Evolutionary conservation across 2,888 invertebrate genomes (phyloP).

Genomic region (Macrophya annulata): DNA sequence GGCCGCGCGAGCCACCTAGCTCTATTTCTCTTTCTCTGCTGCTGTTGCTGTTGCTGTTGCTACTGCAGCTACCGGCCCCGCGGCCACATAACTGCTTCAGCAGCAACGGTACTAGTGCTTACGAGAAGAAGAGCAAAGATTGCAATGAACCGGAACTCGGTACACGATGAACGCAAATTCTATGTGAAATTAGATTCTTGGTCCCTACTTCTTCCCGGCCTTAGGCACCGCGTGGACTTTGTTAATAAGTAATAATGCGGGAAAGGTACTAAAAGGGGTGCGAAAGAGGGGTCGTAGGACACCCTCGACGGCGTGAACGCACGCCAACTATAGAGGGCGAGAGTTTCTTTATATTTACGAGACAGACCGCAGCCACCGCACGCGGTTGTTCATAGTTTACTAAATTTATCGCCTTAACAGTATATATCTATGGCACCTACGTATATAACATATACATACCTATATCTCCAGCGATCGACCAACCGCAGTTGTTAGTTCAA

Average conservation of each 20-base stretch:
- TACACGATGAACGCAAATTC: neutral
- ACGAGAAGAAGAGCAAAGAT: neutral
- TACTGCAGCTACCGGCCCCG: neutral
- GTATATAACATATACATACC: too few species aligned
- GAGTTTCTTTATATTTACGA: conserved; percentile 44
- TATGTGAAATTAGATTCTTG: conserved; percentile 23
- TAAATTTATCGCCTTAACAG: conserved; percentile 39
- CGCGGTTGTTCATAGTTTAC: conserved; percentile 51
- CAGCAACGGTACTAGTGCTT: neutral
- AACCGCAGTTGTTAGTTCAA: conserved; percentile 32
- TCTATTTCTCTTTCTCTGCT: conserved; percentile 16
- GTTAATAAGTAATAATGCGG: conserved; percentile 28
- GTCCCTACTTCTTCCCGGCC: neutral
- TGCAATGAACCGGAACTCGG: neutral
- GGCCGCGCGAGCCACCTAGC: conserved; percentile 65
- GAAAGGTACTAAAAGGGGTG: conserved; percentile 11
- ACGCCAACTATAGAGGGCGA: conserved; percentile 15
- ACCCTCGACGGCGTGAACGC: conserved; percentile 10
- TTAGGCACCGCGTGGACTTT: neutral
- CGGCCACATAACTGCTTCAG: conserved; percentile 9
- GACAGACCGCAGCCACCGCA: conserved; percentile 33
- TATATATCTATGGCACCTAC: neutral
- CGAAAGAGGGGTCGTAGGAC: conserved; percentile 13
- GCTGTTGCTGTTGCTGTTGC: neutral
- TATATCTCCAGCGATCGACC: neutral